A percentile compares a stretch with the other conserved stretches of the same genome.
Evolutionary conservation across 2,888 invertebrate species (phyloP).

Genomic region (Automeris io): DNA sequence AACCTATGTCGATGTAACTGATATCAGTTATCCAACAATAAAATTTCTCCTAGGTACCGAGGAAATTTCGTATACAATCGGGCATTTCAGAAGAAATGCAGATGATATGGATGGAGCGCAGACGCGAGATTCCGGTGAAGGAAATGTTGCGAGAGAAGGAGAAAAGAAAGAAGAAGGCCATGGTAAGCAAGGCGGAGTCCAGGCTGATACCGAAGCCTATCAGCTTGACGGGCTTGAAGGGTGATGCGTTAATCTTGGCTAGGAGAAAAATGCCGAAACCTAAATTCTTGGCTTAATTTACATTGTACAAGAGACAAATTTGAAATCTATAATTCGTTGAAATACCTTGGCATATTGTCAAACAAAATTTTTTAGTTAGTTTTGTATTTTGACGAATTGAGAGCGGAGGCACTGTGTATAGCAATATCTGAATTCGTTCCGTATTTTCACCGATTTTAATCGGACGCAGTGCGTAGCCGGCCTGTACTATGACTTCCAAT

Average conservation of each 20-base stretch:
- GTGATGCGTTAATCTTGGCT: slow-evolving; percentile 40
- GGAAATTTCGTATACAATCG: slow-evolving; percentile 39
- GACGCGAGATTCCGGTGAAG: slow-evolving; percentile 6
- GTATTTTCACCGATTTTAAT: too few relatives aligned
- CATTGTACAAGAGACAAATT: too few relatives aligned
- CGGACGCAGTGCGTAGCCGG: too few relatives aligned
- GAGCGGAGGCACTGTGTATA: too few relatives aligned
- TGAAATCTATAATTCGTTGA: too few relatives aligned
- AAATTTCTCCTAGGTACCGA: slow-evolving; percentile 40
- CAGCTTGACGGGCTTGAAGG: slow-evolving; percentile 27
- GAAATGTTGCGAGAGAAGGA: slow-evolving; percentile 3
- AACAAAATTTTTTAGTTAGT: too few relatives aligned
- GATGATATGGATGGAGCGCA: slow-evolving; percentile 49
- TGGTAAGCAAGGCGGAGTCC: slow-evolving; percentile 16
- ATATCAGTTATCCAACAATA: too few relatives aligned
- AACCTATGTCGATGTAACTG: too few relatives aligned
- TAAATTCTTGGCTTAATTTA: slow-evolving; percentile 35
- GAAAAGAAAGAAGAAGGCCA: slow-evolving; percentile 12
- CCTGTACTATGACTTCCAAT: too few relatives aligned
- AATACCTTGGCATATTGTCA: too few relatives aligned
- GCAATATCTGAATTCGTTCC: too few relatives aligned
- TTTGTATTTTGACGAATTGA: too few relatives aligned
- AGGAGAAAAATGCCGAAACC: slow-evolving; percentile 36
- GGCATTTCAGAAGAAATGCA: slow-evolving; percentile 32
- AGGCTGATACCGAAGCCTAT: slow-evolving; percentile 30